Conservation (phyloP, 2,888 invertebrate species). For the Epirrhoe tristata region DNA sequence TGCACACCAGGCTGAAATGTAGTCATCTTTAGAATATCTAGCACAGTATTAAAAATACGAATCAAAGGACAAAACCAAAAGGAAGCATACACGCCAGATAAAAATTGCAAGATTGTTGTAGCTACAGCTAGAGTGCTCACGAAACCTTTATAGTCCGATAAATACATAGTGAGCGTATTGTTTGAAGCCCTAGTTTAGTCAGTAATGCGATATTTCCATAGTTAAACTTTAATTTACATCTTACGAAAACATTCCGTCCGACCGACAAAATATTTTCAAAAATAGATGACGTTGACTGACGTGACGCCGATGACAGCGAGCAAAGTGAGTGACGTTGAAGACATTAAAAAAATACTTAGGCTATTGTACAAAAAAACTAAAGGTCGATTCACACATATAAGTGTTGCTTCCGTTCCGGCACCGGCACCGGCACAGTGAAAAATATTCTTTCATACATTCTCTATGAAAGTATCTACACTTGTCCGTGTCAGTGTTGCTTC, state of each 20-base stretch:
- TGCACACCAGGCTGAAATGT: constrained; percentile 88
- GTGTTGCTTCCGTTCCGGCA: too few species aligned
- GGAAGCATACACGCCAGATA: constrained; percentile 91
- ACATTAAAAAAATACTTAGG: too few species aligned
- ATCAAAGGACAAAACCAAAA: background rate
- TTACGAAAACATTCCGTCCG: background rate
- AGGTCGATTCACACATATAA: too few species aligned
- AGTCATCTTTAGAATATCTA: background rate
- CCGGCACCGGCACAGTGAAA: too few species aligned
- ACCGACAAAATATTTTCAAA: background rate
- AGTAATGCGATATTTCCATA: constrained; percentile 10
- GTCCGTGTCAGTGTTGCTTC: too few species aligned
- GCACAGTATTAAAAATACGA: background rate
- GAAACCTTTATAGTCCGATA: constrained; percentile 56
- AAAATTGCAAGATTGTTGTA: constrained; percentile 92
- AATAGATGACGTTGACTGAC: too few species aligned
- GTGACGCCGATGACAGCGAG: too few species aligned
- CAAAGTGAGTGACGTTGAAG: too few species aligned
- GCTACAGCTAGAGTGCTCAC: constrained; percentile 86
- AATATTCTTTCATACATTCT: too few species aligned
- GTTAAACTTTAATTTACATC: background rate
- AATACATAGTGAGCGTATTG: constrained; percentile 48
- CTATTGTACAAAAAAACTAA: too few species aligned
- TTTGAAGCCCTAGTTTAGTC: constrained; percentile 11
- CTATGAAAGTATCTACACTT: too few species aligned